These are phyloP conservation scores for Brachirus orientalis DNA, from an alignment of 2,113 vertebrate species.

Conservation along the genomic window DNA sequence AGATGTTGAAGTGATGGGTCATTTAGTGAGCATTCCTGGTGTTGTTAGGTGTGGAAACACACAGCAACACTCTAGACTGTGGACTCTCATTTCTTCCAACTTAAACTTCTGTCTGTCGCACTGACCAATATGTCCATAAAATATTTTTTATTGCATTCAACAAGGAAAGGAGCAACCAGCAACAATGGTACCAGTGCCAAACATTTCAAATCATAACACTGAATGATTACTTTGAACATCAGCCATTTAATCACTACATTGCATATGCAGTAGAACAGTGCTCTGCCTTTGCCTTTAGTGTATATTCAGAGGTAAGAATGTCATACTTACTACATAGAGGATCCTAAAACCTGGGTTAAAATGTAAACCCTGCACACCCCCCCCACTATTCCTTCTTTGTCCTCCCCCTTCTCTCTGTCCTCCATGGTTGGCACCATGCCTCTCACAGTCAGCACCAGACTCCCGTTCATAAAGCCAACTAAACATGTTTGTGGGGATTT, in stretches of 20 bases:
- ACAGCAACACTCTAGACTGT: slow-evolving; percentile 13
- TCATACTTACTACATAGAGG: slow-evolving; percentile 18
- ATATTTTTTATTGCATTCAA: slow-evolving; percentile 19
- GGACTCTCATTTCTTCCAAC: slow-evolving; percentile 4
- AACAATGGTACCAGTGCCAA: slow-evolving; percentile 8
- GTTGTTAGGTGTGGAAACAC: slow-evolving; percentile 31
- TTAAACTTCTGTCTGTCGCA: slow-evolving; percentile 33
- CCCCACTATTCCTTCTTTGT: not conserved
- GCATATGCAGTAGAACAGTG: not conserved
- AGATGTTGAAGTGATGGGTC: slow-evolving; percentile 42
- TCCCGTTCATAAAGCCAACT: slow-evolving; percentile 56
- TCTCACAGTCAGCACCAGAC: slow-evolving; percentile 46
- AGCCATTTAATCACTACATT: not conserved
- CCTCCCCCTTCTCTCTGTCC: slow-evolving; percentile 12
- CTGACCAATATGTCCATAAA: not conserved
- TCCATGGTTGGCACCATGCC: slow-evolving; percentile 30
- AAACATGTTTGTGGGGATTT: slow-evolving; percentile 61
- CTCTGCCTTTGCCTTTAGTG: not conserved
- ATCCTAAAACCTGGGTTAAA: slow-evolving; percentile 22
- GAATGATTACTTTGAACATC: slow-evolving; percentile 5
- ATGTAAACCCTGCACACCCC: slow-evolving; percentile 28
- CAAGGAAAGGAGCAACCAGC: slow-evolving; percentile 8
- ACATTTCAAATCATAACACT: not conserved
- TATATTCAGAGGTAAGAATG: slow-evolving; percentile 9
- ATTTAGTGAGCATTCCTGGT: slow-evolving; percentile 18